Percentiles rank a stretch among this genome's conserved stretches.
Conservation (phyloP, 2,888 invertebrate species). For the Molanna angustata region DNA sequence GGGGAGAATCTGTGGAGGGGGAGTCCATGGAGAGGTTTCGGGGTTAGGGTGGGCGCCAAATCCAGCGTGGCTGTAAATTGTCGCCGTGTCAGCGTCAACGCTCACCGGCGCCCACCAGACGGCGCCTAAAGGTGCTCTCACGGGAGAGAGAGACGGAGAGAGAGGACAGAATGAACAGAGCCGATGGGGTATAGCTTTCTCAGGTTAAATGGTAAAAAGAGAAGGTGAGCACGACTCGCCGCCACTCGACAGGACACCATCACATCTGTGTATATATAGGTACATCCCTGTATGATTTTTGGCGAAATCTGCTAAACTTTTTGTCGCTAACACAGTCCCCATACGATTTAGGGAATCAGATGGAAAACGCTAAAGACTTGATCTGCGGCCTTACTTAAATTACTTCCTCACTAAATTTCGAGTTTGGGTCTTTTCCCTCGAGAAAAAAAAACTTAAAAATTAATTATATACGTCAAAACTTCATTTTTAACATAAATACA, state of each 20-base stretch:
- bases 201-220: conserved; percentile 10
- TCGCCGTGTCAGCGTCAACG: conserved; percentile 48
- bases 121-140: conserved; percentile 36
- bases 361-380: too few species aligned
- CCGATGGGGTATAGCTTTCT: conserved; percentile 1
- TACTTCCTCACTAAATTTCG: too few species aligned
- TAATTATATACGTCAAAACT: too few species aligned
- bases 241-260: too few species aligned
- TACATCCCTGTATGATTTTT: conserved; percentile 1
- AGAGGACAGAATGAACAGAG: background rate
- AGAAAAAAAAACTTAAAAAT: too few species aligned
- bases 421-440: too few species aligned
- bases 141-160: conserved; percentile 18
- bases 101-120: conserved; percentile 36
- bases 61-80: conserved; percentile 43
- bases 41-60: conserved; percentile 42
- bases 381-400: too few species aligned
- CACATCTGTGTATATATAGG: too few species aligned
- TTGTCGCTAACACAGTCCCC: conserved; percentile 12
- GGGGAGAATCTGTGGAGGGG: conserved; percentile 19
- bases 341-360: too few species aligned
- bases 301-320: conserved; percentile 22
- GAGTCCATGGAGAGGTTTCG: conserved; percentile 35
- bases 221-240: background rate
- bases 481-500: too few species aligned